A percentile compares a stretch with the other conserved stretches of the same genome.
phyloP scores from a whole-genome alignment of 2,797 vertebrate genomes.

The Lutjanus campechanus region DNA sequence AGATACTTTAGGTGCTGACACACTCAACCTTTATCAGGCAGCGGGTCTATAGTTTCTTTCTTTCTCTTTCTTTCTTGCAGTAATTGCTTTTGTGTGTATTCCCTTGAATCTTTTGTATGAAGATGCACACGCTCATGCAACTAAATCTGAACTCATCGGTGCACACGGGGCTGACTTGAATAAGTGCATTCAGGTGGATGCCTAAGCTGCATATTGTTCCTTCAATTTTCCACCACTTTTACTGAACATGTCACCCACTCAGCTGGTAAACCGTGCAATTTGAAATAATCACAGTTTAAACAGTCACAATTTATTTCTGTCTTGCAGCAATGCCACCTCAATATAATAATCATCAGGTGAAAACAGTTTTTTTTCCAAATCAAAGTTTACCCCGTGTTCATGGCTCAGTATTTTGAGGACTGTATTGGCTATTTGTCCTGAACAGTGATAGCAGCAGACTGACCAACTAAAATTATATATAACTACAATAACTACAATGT shows the following conservation, averaged over 20 bases:
- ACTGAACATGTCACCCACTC: constrained; percentile 49
- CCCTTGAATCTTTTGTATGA: constrained; percentile 5
- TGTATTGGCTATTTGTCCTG: neutral
- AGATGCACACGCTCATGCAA: neutral
- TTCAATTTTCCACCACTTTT: constrained; percentile 52
- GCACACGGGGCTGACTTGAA: constrained; percentile 28
- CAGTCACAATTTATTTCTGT: constrained; percentile 42
- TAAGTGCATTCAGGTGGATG: constrained; percentile 41
- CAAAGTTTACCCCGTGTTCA: constrained; percentile 1
- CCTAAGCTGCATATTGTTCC: constrained; percentile 31
- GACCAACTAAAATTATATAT: neutral
- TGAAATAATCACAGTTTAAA: constrained; percentile 49
- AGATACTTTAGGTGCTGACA: neutral
- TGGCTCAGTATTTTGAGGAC: neutral
- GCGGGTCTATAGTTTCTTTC: neutral
- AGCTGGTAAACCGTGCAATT: constrained; percentile 44
- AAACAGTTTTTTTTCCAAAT: constrained; percentile 14
- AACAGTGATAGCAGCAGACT: neutral
- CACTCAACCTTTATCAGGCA: constrained; percentile 3
- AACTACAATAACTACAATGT: neutral
- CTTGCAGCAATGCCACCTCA: constrained; percentile 22
- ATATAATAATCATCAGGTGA: constrained; percentile 39
- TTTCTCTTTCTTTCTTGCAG: neutral
- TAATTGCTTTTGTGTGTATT: constrained; percentile 48
- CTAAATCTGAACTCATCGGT: constrained; percentile 30